These are phyloP conservation scores for Ciconia boyciana DNA, from an alignment of 2,113 vertebrate genomes.

Conservation along the genomic window DNA sequence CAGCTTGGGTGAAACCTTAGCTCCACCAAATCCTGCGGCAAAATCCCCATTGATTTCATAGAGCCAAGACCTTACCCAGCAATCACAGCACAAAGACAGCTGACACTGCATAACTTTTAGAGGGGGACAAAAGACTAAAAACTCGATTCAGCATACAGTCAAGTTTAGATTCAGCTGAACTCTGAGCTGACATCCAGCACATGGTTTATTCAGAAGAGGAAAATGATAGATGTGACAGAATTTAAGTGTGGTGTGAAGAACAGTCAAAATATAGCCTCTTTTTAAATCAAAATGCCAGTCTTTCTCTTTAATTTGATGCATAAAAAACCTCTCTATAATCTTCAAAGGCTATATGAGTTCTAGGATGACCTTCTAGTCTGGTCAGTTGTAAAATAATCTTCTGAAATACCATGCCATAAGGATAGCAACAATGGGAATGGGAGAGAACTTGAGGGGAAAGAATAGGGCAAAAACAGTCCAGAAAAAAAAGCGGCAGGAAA, in stretches of 20 bases:
- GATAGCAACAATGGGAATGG: neutral
- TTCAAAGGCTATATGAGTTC: neutral
- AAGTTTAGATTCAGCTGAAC: neutral
- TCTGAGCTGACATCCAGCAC: neutral
- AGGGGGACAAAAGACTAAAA: neutral
- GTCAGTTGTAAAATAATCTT: neutral
- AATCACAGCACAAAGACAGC: neutral
- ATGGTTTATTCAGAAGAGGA: neutral
- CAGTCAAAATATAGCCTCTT: neutral
- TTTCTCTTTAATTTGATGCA: neutral
- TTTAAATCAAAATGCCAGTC: neutral
- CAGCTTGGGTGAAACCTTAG: neutral
- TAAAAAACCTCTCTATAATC: neutral
- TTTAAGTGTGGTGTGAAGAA: neutral
- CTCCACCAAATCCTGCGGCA: neutral
- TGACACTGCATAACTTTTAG: neutral
- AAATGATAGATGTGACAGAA: constrained; percentile 1
- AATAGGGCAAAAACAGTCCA: neutral
- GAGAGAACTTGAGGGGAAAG: neutral
- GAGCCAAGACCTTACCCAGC: neutral
- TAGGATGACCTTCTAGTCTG: neutral
- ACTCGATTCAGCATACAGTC: neutral
- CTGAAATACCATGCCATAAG: neutral
- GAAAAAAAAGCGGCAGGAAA: neutral
- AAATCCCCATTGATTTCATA: neutral